phyloP scores from a whole-genome alignment of 2,888 invertebrate genomes.

The Callosobruchus maculatus region DNA sequence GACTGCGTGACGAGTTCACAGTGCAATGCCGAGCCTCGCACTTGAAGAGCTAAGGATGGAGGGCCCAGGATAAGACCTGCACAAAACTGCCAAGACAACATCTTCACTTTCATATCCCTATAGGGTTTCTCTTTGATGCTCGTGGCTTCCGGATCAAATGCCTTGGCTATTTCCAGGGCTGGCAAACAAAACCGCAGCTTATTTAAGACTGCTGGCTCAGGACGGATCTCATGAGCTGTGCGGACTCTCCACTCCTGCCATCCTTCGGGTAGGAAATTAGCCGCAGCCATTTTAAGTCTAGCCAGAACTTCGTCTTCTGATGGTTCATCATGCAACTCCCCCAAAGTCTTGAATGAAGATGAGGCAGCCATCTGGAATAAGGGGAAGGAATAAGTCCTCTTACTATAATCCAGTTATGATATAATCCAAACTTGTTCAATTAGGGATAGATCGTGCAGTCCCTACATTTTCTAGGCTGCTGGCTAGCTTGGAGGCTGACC shows the following conservation, averaged over 20 bases:
- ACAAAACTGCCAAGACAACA: constrained; percentile 30
- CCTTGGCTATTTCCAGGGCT: constrained; percentile 22
- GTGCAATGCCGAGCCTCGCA: background rate
- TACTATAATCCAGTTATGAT: too few species aligned
- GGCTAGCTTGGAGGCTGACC: too few species aligned
- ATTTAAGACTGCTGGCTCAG: constrained; percentile 22
- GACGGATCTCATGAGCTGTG: background rate
- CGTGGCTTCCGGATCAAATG: constrained; percentile 21
- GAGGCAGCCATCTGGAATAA: background rate
- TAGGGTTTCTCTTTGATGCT: constrained; percentile 22
- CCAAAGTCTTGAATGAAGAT: background rate
- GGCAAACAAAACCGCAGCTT: constrained; percentile 29
- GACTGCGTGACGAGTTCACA: background rate
- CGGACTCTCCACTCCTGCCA: constrained; percentile 16
- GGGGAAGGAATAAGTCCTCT: too few species aligned
- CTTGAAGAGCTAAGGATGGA: background rate
- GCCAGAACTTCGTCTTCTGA: too few species aligned
- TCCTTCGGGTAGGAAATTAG: constrained; percentile 8
- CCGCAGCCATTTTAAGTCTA: background rate
- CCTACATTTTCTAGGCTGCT: too few species aligned
- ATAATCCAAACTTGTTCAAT: too few species aligned
- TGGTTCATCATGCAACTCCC: background rate
- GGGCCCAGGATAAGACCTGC: constrained; percentile 10
- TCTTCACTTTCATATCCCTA: constrained; percentile 23
- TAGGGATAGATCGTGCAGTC: too few species aligned